Base-by-base conservation (phyloP, 2,797 vertebrate genomes). In the Agapornis canus region DNA sequence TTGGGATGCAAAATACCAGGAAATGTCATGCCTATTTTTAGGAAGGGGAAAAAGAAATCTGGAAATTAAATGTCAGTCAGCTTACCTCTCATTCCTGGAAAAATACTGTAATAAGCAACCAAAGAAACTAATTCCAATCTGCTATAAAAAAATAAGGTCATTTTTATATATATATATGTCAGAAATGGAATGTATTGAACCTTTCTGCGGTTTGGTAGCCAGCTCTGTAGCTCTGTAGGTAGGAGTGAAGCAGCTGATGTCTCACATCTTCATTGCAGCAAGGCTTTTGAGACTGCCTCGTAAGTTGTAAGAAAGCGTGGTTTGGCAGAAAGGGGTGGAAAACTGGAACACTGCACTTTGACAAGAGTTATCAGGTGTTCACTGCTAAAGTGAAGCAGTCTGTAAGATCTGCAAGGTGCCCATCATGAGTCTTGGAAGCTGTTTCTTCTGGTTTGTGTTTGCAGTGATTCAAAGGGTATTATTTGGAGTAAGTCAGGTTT, bases 41-140 rank as follows among this genome's bases (percentile, higher is more conserved):
- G 76, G 88, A 93, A 83, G 23, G 18, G 48, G 35, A 45, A 63
- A 85, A 71, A 76, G 66, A 75, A 85, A 70, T 42, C n/a, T 71
- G 68, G 84, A 85, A 91, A 91, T 89, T 40, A 89, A 92, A 94
- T 95, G 92, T 89, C 89, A 96, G 31, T 92, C 60, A 71, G 56
- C 32, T 91, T 77, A 57, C 81, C 21, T 77, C 57, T 60, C 27
- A 22, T 87, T 92, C 32, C 14, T 77, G 75, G 68, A 71, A 85
- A 95, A 94, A 73, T n/a, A 54, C 14, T 31, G 56, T 27, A 73
- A 70, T 56, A 70, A 89, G 26, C 60, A 64, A 77, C 31, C 25
- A 39, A 82, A 77, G 57, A 51, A 69, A 73, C 27, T 45, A 39
- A 77, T 52, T 70, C 60, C 70, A 35, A 85, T 56, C 56, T 85